Evolutionary conservation across 2,113 vertebrate species (phyloP).

Genomic region (Orcinus orca): DNA sequence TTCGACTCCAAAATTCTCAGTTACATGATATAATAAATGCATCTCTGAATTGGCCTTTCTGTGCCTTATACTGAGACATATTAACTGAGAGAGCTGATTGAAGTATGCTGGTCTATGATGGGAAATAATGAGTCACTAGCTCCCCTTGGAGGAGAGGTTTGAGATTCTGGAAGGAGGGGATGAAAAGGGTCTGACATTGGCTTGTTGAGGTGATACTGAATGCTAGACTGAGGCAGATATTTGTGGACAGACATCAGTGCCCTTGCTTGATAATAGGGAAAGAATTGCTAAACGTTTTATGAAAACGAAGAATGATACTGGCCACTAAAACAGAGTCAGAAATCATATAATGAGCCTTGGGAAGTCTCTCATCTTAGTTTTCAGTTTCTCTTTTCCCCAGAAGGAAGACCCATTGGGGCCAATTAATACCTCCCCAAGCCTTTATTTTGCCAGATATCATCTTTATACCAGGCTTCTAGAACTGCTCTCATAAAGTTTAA

Average conservation of each 20-base stretch:
- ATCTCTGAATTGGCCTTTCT: not conserved
- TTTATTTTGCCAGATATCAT: constrained; percentile 41
- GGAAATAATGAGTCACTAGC: not conserved
- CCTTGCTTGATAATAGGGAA: not conserved
- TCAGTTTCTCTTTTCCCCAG: not conserved
- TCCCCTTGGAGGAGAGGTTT: not conserved
- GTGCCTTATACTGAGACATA: not conserved
- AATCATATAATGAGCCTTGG: not conserved
- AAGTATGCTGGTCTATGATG: not conserved
- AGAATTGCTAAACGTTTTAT: constrained; percentile 11
- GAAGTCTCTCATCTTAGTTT: not conserved
- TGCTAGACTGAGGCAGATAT: not conserved
- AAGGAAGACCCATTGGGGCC: constrained; percentile 33
- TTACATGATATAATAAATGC: not conserved
- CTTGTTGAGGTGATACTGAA: not conserved
- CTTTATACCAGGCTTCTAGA: constrained; percentile 34
- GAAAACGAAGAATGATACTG: not conserved
- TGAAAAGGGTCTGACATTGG: not conserved
- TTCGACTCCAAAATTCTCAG: not conserved
- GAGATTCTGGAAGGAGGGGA: not conserved
- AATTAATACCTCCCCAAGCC: constrained; percentile 21
- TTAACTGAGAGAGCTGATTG: not conserved
- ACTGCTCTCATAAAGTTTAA: constrained; percentile 51
- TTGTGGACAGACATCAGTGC: not conserved
- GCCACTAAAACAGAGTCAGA: not conserved